Percentiles rank a stretch among this genome's conserved stretches.
phyloP scores from a whole-genome alignment of 2,888 invertebrate genomes.

The Gymnocheta viridis region DNA sequence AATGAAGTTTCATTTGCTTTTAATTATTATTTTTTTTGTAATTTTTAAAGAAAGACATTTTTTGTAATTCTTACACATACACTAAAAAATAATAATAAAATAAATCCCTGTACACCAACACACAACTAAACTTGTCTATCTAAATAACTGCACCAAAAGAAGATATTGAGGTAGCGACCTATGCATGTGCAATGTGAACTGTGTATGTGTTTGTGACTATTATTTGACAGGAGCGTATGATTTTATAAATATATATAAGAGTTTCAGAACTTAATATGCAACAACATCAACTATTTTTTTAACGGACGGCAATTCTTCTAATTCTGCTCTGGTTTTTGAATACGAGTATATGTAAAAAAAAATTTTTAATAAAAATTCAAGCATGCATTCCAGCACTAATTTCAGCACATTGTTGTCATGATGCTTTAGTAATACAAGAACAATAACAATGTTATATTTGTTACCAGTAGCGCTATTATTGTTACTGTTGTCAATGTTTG shows the following conservation, averaged over 20 bases:
- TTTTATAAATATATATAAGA: too few species aligned
- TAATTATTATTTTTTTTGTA: neutral
- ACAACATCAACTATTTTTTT: conserved; percentile 30
- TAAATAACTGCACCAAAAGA: neutral
- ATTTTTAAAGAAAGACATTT: neutral
- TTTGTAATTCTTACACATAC: neutral
- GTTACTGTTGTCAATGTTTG: conserved; percentile 21
- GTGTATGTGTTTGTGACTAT: too few species aligned
- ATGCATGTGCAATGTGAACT: neutral
- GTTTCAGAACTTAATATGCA: conserved; percentile 14
- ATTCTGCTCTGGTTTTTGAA: neutral
- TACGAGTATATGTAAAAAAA: conserved; percentile 5
- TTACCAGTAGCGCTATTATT: neutral
- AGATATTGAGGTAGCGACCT: neutral
- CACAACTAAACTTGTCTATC: neutral
- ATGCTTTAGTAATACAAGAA: conserved; percentile 23
- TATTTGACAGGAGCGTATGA: neutral
- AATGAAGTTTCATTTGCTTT: neutral
- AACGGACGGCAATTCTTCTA: conserved; percentile 7
- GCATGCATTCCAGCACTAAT: conserved; percentile 51
- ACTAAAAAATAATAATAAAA: neutral
- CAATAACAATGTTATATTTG: conserved; percentile 19
- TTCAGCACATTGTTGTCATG: conserved; percentile 57
- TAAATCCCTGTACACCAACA: neutral
- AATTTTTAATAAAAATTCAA: conserved; percentile 23